These are phyloP conservation scores for Aphodius sticticus DNA, from an alignment of 2,888 invertebrate genomes.

Conservation along the genomic window DNA sequence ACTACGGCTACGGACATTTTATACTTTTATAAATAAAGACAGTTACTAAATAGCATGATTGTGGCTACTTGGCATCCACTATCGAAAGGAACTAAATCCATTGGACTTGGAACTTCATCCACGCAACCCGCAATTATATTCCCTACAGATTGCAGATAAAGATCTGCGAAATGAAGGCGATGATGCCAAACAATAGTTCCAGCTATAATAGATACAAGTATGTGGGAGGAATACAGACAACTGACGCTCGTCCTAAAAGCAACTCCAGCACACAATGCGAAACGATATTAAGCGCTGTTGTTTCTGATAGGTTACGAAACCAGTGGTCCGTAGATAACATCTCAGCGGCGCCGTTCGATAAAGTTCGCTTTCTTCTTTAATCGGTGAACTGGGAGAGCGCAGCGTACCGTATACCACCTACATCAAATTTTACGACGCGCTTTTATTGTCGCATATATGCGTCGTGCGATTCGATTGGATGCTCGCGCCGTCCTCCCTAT, in stretches of 20 bases:
- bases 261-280: neutral
- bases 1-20: no score
- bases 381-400: neutral
- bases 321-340: neutral
- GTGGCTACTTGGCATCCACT: no score
- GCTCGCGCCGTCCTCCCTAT: neutral
- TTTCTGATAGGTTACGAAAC: neutral
- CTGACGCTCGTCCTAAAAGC: neutral
- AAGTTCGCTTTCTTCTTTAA: neutral
- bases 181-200: no score
- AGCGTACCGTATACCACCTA: neutral
- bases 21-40: no score
- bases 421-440: neutral
- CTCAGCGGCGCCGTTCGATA: neutral
- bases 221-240: neutral
- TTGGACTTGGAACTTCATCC: no score
- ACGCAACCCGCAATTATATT: no score
- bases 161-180: no score
- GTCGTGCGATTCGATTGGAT: neutral
- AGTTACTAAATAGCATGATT: no score
- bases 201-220: no score
- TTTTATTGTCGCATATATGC: neutral
- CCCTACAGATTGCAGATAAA: no score
- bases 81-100: no score
- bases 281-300: neutral